Conservation (phyloP, 2,797 vertebrate species). For the Sebastes nivosus region DNA sequence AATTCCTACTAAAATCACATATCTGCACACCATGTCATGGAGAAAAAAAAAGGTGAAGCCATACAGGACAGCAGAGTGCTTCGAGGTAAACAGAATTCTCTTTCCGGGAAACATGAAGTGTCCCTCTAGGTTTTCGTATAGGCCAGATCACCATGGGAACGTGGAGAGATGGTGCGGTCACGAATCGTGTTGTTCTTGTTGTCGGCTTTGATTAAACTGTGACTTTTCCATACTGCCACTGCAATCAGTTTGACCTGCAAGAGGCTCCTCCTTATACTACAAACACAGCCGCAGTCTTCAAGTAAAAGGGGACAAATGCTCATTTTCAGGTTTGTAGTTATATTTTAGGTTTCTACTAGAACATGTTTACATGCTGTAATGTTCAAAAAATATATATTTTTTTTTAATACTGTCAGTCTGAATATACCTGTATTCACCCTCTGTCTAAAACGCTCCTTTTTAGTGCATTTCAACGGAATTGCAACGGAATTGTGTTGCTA, state of each 20-base stretch:
- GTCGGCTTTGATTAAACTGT: conserved; percentile 8
- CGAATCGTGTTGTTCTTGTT: background rate
- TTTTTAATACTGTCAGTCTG: background rate
- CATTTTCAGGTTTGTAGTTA: background rate
- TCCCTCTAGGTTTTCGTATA: background rate
- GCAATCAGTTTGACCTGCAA: conserved; percentile 1
- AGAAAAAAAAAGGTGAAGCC: background rate
- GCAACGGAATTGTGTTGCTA: too few relatives aligned
- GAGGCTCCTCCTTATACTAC: background rate
- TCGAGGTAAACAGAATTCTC: background rate
- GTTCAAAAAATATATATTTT: background rate
- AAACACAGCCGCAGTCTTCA: background rate
- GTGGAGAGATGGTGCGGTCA: background rate
- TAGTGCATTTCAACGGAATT: too few relatives aligned
- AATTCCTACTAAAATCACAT: too few relatives aligned
- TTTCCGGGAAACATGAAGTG: background rate
- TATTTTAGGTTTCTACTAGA: background rate
- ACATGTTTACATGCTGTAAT: background rate
- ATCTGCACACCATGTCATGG: background rate
- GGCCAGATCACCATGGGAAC: background rate
- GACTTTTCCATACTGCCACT: background rate
- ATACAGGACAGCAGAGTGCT: background rate
- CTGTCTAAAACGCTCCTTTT: too few relatives aligned
- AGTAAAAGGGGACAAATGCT: background rate
- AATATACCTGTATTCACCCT: background rate